These are phyloP conservation scores for Epinephelus lanceolatus DNA, from an alignment of 2,113 vertebrate genomes.

Conservation along the genomic window DNA sequence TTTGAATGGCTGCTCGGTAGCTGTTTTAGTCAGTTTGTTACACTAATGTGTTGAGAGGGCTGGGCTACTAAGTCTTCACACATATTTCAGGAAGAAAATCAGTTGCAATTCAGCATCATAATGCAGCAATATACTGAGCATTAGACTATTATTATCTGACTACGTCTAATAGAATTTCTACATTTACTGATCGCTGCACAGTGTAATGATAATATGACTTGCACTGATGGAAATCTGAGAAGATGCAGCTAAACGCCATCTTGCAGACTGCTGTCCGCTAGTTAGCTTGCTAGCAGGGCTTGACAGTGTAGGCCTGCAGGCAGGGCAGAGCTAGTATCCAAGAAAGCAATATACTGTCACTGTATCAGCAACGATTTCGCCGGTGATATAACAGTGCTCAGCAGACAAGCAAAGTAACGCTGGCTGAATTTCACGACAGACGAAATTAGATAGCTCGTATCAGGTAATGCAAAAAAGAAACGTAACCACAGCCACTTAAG, in stretches of 20 bases:
- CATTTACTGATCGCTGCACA: neutral
- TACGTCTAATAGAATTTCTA: neutral
- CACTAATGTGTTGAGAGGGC: neutral
- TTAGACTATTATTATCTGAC: neutral
- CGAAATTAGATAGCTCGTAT: neutral
- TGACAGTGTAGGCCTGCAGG: constrained; percentile 67
- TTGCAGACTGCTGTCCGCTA: constrained; percentile 77
- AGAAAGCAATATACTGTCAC: neutral
- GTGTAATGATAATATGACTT: constrained; percentile 53
- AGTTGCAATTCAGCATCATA: neutral
- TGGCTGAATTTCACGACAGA: neutral
- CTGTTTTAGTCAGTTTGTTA: constrained; percentile 38
- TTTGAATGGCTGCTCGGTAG: constrained; percentile 67
- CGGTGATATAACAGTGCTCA: neutral
- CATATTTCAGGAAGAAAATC: neutral
- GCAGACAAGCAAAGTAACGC: neutral
- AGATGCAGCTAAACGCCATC: constrained; percentile 83
- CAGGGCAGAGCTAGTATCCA: constrained; percentile 52
- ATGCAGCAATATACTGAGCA: neutral
- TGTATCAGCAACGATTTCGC: neutral
- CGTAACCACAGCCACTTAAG: constrained; percentile 46
- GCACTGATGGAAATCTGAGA: constrained; percentile 67
- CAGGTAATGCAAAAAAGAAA: constrained; percentile 35
- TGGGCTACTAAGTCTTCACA: neutral
- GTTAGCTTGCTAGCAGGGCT: constrained; percentile 74